Percentiles rank a stretch among this genome's conserved stretches.
These are phyloP conservation scores for Rhinolophus ferrumequinum DNA, from an alignment of 2,113 vertebrate genomes.

Conservation along the genomic window DNA sequence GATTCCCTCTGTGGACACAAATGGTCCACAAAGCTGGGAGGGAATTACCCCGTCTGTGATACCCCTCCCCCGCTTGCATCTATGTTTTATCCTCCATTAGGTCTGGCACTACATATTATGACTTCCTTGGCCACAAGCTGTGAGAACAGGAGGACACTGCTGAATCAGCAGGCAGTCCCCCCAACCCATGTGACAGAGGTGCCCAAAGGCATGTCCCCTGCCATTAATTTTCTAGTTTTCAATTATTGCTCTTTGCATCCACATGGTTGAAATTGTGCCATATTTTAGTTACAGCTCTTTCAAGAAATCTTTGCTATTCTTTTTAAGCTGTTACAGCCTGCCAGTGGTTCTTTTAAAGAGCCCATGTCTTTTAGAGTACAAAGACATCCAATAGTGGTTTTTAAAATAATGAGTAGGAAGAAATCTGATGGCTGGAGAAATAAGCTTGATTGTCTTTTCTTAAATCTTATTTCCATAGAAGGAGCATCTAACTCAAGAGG, in stretches of 20 bases:
- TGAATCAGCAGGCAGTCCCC: not conserved
- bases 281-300: not conserved
- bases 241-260: not conserved
- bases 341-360: not conserved
- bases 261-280: not conserved
- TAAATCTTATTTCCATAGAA: not conserved
- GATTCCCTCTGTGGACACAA: not conserved
- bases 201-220: not conserved
- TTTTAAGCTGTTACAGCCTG: not conserved
- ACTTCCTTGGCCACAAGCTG: not conserved
- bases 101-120: not conserved
- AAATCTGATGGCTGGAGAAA: not conserved
- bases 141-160: not conserved
- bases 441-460: not conserved
- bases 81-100: not conserved
- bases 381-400: not conserved
- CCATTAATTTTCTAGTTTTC: not conserved
- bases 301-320: not conserved
- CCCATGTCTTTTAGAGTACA: fast-evolving
- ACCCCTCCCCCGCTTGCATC: too few species aligned
- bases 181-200: not conserved
- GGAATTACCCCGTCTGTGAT: not conserved
- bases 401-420: not conserved
- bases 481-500: not conserved
- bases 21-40: not conserved